Evolutionary conservation across 2,888 invertebrate species (phyloP).

Genomic region (Drosophila kambysellisi): DNA sequence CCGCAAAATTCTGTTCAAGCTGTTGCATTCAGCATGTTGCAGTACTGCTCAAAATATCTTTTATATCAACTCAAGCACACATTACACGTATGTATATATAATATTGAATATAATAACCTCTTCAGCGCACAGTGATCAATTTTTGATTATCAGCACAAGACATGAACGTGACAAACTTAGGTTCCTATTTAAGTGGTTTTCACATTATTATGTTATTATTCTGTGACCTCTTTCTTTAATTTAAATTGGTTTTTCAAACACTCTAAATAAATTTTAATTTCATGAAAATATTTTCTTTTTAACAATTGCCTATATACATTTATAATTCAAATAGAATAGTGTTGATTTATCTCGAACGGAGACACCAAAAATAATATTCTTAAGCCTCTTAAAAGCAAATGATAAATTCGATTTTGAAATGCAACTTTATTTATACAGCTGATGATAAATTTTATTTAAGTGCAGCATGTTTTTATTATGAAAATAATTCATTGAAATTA

Average conservation of each 20-base stretch:
- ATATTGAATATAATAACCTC: slow-evolving; percentile 11
- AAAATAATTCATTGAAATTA: background rate
- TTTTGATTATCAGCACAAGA: slow-evolving; percentile 3
- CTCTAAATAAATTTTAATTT: background rate
- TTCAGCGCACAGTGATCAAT: slow-evolving; percentile 1
- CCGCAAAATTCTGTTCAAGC: slow-evolving; percentile 53
- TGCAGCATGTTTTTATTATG: background rate
- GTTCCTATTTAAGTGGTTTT: background rate
- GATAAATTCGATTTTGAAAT: background rate
- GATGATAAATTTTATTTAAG: background rate
- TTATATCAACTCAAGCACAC: slow-evolving; percentile 2
- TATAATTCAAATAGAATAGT: background rate
- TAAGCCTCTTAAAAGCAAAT: background rate
- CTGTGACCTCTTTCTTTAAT: background rate
- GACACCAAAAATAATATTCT: background rate
- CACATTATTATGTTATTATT: background rate
- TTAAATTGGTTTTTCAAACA: background rate
- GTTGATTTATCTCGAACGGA: background rate
- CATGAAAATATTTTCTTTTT: background rate
- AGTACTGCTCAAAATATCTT: slow-evolving; percentile 36
- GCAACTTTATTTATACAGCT: background rate
- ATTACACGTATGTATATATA: background rate
- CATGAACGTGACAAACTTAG: background rate
- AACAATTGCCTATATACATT: background rate
- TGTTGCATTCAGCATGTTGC: slow-evolving; percentile 44